Conservation (phyloP, 2,113 vertebrate species). For the Paracanthobrama guichenoti region DNA sequence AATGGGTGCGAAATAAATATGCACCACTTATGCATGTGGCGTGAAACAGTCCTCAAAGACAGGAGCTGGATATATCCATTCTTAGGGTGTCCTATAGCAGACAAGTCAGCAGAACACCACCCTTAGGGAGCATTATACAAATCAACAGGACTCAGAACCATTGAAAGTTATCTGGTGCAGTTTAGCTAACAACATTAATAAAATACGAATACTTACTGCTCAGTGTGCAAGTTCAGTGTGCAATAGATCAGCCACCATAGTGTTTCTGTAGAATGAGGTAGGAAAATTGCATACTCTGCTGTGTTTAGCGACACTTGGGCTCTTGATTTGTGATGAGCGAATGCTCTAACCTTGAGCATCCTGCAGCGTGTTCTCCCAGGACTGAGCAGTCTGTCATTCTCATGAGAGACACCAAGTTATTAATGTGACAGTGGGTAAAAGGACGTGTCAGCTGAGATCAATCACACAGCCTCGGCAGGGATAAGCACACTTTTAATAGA, state of each 20-base stretch:
- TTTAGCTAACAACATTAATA: conserved; percentile 3
- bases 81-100: not conserved
- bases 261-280: conserved; percentile 29
- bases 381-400: conserved; percentile 65
- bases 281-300: conserved; percentile 33
- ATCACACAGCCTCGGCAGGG: conserved; percentile 61
- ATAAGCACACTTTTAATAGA: conserved; percentile 69
- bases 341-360: conserved; percentile 38
- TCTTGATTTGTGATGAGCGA: conserved; percentile 37
- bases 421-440: conserved; percentile 75
- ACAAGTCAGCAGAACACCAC: not conserved
- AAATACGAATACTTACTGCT: conserved; percentile 5
- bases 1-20: not conserved
- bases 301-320: not conserved
- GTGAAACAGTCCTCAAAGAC: not conserved
- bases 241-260: not conserved
- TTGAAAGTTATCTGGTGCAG: conserved; percentile 8
- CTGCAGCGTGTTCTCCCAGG: conserved; percentile 50
- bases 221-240: not conserved
- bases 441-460: conserved; percentile 72
- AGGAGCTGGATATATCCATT: not conserved
- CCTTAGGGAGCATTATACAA: not conserved
- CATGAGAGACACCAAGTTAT: conserved; percentile 65
- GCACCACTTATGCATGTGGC: not conserved
- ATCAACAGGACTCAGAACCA: not conserved